Percentiles rank a stretch among this genome's conserved stretches.
Conservation (phyloP, 2,888 invertebrate genomes). For the Pediacus dermestoides region DNA sequence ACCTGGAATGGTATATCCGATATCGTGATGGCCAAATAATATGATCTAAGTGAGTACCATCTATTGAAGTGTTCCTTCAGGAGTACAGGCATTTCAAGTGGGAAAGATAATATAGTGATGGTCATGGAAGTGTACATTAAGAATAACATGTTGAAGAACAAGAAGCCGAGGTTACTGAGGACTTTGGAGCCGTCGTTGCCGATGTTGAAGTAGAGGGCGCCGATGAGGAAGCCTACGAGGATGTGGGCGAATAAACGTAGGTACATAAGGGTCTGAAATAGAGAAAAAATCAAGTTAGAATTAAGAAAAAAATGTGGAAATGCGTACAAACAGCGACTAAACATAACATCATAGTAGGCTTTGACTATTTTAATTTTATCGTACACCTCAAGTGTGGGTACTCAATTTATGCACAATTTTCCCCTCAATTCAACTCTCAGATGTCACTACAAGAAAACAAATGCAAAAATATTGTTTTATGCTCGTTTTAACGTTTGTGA, state of each 20-base stretch:
- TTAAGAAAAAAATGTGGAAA: too few relatives aligned
- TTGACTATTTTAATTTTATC: too few relatives aligned
- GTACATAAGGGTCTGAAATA: conserved; percentile 85
- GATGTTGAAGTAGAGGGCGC: conserved; percentile 91
- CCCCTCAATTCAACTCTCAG: too few relatives aligned
- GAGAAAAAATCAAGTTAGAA: conserved; percentile 12
- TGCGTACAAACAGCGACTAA: too few relatives aligned
- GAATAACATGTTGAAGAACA: conserved; percentile 98
- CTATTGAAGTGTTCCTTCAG: conserved; percentile 94
- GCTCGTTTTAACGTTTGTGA: too few relatives aligned
- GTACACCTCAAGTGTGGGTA: too few relatives aligned
- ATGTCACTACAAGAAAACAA: too few relatives aligned
- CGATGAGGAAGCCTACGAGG: conserved; percentile 89
- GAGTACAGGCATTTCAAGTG: conserved; percentile 91
- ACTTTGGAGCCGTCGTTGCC: conserved; percentile 96
- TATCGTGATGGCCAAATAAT: conserved; percentile 92
- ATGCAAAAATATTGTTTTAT: too few relatives aligned
- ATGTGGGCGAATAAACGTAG: conserved; percentile 91
- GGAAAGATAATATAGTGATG: conserved; percentile 96
- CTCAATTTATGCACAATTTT: too few relatives aligned
- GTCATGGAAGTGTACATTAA: conserved; percentile 99
- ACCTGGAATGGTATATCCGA: conserved; percentile 99
- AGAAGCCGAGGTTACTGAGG: conserved; percentile 91
- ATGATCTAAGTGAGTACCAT: conserved; percentile 93
- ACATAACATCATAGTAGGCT: too few relatives aligned